Evolutionary conservation across 2,888 invertebrate species (phyloP), one percentile per base, ranked within the genome.

Genomic region (Netelia virgata): DNA sequence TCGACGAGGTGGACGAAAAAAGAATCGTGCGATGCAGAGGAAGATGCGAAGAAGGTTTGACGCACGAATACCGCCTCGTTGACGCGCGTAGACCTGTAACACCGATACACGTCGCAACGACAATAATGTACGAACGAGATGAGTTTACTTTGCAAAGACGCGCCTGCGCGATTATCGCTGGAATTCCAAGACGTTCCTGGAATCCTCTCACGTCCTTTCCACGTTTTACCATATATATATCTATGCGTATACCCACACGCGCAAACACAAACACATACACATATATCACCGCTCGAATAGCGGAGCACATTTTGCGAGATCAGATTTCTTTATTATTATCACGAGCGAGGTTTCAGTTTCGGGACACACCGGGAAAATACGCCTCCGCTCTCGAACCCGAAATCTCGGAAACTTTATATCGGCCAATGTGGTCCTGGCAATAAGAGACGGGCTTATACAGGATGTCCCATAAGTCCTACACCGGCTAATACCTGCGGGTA

Each of bases 291-390:
- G 53, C 64, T 55, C 18, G 70, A 72, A 78, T 77, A 81, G 57
- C 84, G 61, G 77, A 81, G 76, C 81, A 77, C 79, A 79, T 63
- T 84, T 81, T 50, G 68, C 64, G 69, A 81, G 68, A 84, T 84
- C 84, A 81, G 81, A 84, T 84, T 84, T 84, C 84, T 77, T 47
- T 77, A 61, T 68, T 79, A 79, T 79, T 72, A 64, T 81, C 68
- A 53, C 77, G 61, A 73, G 72, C 28, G 47, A 16, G 47, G 82
- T 83, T 75, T 78, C 63, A 74, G 70, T 79, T 83, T 79, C 75
- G 83, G 78, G 74, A 55, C 57, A 72, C 72, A 79, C 64, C 36
- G 80, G 55, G 36, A 59, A 53, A 79, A 75, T 77, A 76, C 63
- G 68, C 77, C 76, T 68, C 73, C 73, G 80, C 84, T 63, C 36